These are phyloP conservation scores for Magallana ariakensis DNA, from an alignment of 1,140 invertebrate genomes.

Conservation along the genomic window DNA sequence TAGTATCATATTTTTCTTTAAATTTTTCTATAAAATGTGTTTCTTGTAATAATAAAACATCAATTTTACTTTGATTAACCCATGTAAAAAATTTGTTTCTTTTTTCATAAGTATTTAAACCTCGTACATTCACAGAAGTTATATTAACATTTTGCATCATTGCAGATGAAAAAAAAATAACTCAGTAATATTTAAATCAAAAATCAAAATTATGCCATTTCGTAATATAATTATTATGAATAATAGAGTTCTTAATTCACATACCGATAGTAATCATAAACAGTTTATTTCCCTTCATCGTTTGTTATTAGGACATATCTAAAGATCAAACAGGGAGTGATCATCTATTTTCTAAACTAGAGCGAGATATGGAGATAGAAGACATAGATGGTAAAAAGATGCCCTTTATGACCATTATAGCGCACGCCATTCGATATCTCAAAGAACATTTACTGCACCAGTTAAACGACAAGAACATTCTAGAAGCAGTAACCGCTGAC, in stretches of 20 bases:
- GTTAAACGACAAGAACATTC: conserved; percentile 4
- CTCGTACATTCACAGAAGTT: conserved; percentile 1
- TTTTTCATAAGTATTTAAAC: background rate
- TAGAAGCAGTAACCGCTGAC: background rate
- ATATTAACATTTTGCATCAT: background rate
- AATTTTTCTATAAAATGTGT: background rate
- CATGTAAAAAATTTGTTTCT: background rate
- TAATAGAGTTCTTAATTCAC: background rate
- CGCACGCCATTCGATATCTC: conserved; percentile 28
- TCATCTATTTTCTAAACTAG: conserved; percentile 5
- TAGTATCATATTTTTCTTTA: no score
- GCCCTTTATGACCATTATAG: conserved; percentile 20
- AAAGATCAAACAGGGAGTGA: conserved; percentile 15
- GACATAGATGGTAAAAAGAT: conserved; percentile 43
- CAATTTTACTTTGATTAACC: conserved; percentile 3
- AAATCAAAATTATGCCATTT: background rate
- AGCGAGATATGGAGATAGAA: conserved; percentile 32
- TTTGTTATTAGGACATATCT: background rate
- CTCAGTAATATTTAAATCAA: background rate
- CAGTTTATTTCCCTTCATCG: background rate
- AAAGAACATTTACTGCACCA: conserved; percentile 32
- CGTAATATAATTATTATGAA: background rate
- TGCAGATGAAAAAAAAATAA: background rate
- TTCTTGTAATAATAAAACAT: conserved; percentile 2
- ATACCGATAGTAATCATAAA: background rate